Evolutionary conservation across 2,797 vertebrate genomes (phyloP).

Genomic region (Leptoclinus maculatus): DNA sequence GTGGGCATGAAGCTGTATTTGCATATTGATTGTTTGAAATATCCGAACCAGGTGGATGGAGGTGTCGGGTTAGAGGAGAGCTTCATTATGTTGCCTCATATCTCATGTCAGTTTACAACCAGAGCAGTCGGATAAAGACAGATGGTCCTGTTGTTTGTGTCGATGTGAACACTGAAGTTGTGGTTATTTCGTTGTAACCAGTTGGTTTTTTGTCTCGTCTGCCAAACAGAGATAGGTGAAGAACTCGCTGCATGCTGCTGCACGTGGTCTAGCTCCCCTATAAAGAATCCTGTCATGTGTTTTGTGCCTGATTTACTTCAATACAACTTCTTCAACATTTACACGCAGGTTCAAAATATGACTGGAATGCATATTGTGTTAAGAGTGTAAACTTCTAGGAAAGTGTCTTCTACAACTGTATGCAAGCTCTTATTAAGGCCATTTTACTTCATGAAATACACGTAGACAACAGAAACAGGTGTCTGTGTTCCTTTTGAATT

Average conservation of each 20-base stretch:
- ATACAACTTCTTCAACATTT: not conserved
- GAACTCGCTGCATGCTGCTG: not conserved
- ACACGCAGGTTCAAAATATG: not conserved
- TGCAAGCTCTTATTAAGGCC: not conserved
- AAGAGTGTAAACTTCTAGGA: not conserved
- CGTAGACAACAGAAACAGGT: not conserved
- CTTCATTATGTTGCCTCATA: slow-evolving; percentile 17
- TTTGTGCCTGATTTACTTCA: not conserved
- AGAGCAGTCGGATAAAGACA: slow-evolving; percentile 21
- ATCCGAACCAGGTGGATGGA: not conserved
- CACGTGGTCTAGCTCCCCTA: not conserved
- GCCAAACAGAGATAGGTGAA: not conserved
- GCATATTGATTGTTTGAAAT: slow-evolving; percentile 44
- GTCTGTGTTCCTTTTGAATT: not conserved
- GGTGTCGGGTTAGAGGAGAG: not conserved
- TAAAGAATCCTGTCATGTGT: not conserved
- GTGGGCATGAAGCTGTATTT: slow-evolving; percentile 32
- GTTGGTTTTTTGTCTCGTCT: not conserved
- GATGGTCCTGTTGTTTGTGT: slow-evolving; percentile 16
- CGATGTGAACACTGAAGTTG: slow-evolving; percentile 13
- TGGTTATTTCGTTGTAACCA: slow-evolving; percentile 20
- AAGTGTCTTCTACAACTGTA: not conserved
- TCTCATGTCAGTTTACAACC: slow-evolving; percentile 33
- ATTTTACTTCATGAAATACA: not conserved
- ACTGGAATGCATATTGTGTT: not conserved